Evolutionary conservation across 2,888 invertebrate genomes (phyloP), one percentile per base, ranked within the genome.

Genomic region (Phortica magna): DNA sequence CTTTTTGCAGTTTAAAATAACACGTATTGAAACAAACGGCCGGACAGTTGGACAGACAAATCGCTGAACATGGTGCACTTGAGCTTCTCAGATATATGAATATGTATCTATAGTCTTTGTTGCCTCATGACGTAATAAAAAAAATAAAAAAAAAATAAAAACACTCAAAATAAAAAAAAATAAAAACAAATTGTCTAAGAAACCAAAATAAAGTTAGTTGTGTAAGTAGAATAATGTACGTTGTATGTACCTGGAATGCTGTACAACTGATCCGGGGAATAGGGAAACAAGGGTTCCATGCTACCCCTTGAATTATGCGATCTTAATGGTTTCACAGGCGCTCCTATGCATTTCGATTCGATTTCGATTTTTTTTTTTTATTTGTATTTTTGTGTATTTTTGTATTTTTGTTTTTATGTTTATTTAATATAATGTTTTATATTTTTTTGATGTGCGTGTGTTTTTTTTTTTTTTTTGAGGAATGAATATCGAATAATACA

Each of bases 231-330:
- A 14, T 39, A 67, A 72, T 71, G 77, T 74, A 48, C 68, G 68
- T 76, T 43, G 68, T 76, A 83, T 89, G 87, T 92, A 92, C 92
- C 92, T 91, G 92, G 92, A 88, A 92, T 91, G 89, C 92, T 92
- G 91, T 92, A 92, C 83, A 92, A 92, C 88, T 92, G 92, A 90
- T 92, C 92, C 89, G 91, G 90, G 85, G 91, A 86, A 90, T 91
- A 92, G 85, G 92, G 89, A 88, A 91, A 91, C 87, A 90, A 89
- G 85, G 91, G 91, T 84, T 91, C 91, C 91, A 92, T 91, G 88
- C 90, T 92, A 89, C 92, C 92, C 88, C 92, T 90, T 83, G 91
- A 90, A 87, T 91, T 92, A 88, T 92, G 92, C 83, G 92, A 91
- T 88, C 92, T 90, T 87, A 92, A 89, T 87, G 92, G 92, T 90